Conservation (phyloP, 2,113 vertebrate genomes). For the Melanerpes aurifrons region DNA sequence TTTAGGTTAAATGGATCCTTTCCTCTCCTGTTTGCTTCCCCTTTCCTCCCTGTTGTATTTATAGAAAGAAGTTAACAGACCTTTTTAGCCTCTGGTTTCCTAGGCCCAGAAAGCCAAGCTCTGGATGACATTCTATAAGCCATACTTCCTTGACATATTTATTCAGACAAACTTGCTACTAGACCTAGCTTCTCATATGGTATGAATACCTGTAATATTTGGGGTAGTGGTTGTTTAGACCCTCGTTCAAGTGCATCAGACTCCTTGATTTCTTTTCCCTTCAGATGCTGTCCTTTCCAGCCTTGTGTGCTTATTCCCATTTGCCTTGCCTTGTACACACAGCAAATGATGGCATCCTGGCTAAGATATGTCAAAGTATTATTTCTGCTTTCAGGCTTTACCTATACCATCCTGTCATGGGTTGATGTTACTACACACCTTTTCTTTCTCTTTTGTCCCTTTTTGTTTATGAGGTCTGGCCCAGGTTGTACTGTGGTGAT, state of each 20-base stretch:
- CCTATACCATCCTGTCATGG: background rate
- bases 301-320: background rate
- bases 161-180: background rate
- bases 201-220: background rate
- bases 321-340: background rate
- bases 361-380: background rate
- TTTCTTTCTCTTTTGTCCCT: background rate
- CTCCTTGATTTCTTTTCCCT: background rate
- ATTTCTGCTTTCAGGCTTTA: background rate
- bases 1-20: conserved; percentile 45
- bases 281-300: background rate
- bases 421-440: background rate
- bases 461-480: background rate
- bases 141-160: background rate
- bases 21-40: conserved; percentile 23
- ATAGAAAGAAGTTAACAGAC: conserved; percentile 1
- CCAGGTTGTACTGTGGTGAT: background rate
- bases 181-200: background rate
- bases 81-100: background rate
- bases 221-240: background rate
- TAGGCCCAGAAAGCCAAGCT: background rate
- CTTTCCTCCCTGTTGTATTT: conserved; percentile 24
- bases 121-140: background rate
- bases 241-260: background rate
- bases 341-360: background rate